A percentile compares a stretch with the other conserved stretches of the same genome.
phyloP scores from a whole-genome alignment of 2,113 vertebrate species.

The Callaeas wilsoni region DNA sequence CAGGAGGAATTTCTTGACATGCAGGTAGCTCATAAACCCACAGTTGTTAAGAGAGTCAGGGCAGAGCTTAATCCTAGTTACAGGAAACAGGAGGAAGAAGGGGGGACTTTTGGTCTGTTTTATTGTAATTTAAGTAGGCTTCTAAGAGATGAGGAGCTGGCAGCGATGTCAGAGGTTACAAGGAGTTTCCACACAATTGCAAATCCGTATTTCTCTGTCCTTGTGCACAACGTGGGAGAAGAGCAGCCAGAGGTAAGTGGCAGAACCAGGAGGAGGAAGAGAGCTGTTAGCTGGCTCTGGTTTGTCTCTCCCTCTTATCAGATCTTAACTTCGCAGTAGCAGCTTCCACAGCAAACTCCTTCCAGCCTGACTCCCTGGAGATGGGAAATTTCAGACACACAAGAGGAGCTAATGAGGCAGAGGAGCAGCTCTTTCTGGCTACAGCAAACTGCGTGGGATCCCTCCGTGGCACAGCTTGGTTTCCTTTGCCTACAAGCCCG shows the following conservation, averaged over 20 bases:
- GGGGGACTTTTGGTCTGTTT: neutral
- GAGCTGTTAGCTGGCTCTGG: neutral
- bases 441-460: neutral
- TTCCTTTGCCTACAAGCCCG: neutral
- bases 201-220: neutral
- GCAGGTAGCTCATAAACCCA: neutral
- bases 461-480: neutral
- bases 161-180: neutral
- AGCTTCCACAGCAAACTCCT: conserved; percentile 11
- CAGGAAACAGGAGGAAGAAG: conserved; percentile 11
- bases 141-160: neutral
- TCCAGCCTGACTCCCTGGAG: neutral
- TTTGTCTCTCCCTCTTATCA: conserved; percentile 39
- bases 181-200: neutral
- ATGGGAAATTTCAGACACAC: neutral
- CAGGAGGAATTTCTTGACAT: neutral
- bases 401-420: neutral
- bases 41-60: neutral
- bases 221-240: neutral
- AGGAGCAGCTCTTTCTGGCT: neutral
- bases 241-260: neutral
- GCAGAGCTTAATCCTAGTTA: neutral
- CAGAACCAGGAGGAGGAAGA: conserved; percentile 9
- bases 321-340: neutral
- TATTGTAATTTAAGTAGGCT: conserved; percentile 33